Percentiles rank a stretch among this genome's conserved stretches.
These are phyloP conservation scores for Platichthys flesus DNA, from an alignment of 2,113 vertebrate species.

Conservation along the genomic window DNA sequence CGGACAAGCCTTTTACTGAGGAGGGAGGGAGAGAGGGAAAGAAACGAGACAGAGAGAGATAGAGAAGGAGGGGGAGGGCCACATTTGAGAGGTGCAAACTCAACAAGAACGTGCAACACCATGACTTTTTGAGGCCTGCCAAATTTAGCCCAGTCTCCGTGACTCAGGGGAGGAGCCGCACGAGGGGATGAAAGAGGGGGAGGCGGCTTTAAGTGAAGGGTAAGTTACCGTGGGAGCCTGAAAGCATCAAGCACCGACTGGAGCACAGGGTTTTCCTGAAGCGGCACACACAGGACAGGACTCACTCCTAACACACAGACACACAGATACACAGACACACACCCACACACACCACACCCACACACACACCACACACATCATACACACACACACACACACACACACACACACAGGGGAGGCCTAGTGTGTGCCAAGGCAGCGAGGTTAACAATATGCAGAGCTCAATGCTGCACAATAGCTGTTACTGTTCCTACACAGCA, in stretches of 20 bases:
- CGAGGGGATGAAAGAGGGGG: conserved; percentile 18
- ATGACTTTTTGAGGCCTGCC: conserved; percentile 60
- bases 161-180: conserved; percentile 48
- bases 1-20: conserved; percentile 61
- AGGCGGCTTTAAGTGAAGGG: conserved; percentile 44
- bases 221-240: conserved; percentile 33
- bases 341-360: background rate
- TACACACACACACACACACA: conserved; percentile 4
- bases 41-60: background rate
- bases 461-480: conserved; percentile 45
- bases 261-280: conserved; percentile 16
- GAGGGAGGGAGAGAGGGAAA: background rate
- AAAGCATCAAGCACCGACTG: background rate
- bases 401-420: background rate
- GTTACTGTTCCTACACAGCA: conserved; percentile 36
- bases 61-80: conserved; percentile 6
- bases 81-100: conserved; percentile 39
- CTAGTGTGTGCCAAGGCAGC: background rate
- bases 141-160: conserved; percentile 58
- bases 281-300: background rate
- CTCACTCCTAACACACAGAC: background rate
- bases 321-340: background rate
- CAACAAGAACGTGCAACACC: conserved; percentile 49
- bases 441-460: conserved; percentile 8
- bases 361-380: conserved; percentile 3